Evolutionary conservation across 92 coral and sea anemone species (phyloP).

Genomic region (Nematostella vectensis): DNA sequence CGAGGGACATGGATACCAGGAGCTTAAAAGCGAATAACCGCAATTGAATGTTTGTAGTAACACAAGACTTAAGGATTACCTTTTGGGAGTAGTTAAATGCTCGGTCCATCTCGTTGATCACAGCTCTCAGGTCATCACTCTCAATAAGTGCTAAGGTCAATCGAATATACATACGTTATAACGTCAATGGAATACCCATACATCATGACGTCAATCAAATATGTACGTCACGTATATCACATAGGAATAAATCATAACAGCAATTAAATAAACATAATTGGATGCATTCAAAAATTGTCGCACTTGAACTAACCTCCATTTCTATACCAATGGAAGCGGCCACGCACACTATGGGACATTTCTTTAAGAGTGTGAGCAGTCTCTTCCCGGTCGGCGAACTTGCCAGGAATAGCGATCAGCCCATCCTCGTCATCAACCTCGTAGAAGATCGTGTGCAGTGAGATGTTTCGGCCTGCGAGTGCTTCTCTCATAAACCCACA

Average conservation of each 20-base stretch:
- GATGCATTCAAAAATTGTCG: too few species aligned
- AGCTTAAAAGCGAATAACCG: too few species aligned
- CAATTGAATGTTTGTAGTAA: too few species aligned
- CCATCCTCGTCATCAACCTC: conserved; percentile 95
- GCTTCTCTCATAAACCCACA: conserved; percentile 94
- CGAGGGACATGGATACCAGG: too few species aligned
- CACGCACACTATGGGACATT: conserved; percentile 83
- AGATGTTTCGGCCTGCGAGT: conserved; percentile 70
- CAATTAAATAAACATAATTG: too few species aligned
- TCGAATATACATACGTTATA: too few species aligned
- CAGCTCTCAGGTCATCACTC: conserved; percentile 84
- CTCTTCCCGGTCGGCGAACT: conserved; percentile 70
- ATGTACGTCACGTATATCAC: too few species aligned
- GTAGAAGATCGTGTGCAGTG: conserved; percentile 82
- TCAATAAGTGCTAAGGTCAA: conserved; percentile 59
- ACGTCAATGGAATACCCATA: too few species aligned
- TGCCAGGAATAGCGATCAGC: conserved; percentile 82
- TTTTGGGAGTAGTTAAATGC: conserved; percentile 96
- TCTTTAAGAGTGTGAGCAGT: conserved; percentile 68
- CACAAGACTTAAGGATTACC: too few species aligned
- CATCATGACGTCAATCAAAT: too few species aligned
- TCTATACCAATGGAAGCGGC: conserved; percentile 96
- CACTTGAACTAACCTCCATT: conserved; percentile 80
- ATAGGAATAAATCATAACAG: too few species aligned
- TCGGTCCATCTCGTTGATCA: conserved; percentile 80